Base-by-base conservation (phyloP, 2,888 invertebrate species). In the Apamea sordens region DNA sequence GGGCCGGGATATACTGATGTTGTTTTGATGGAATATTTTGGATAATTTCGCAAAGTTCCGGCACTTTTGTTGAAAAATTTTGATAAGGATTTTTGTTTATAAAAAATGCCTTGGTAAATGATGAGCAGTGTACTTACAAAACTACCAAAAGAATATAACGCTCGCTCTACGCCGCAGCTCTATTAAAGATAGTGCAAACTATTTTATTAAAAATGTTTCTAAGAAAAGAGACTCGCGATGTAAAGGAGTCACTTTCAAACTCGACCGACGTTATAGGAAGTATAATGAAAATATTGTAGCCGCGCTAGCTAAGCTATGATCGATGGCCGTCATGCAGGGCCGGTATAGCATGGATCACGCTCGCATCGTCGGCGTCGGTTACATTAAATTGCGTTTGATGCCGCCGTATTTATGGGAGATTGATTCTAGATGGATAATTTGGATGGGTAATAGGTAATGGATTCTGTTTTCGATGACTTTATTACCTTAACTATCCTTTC, bases 201-300 rank as follows among this genome's bases (percentile, higher is more conserved):
- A 84, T 84, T 84, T 85, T 85, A 84, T 82, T 84, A 82, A 84
- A 86, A 84, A 83, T 83, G 72, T 80, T 83, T 86, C 71, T 61
- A 71, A 86, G 76, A 83, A 63, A 69, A 75, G 68, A 71, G 50
- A 76, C 67, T 72, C n/a, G 56, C 69, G 44, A 64, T 79, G 65
- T 85, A 77, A 80, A 82, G 73, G 77, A 85, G 77, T 84, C 77
- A 82, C 85, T 87, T 86, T 79, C n/a, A 79, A 87, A 87, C 75
- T 79, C 76, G 50, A 68, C 76, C 73, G 59, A 71, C 73, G 80
- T 50, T 80, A 75, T 70, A 77, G 65, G 50, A 87, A 82, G 68
- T 77, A 77, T 84, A 82, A 87, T 87, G 82, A 82, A 82, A 86
- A 86, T 86, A 84, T 78, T 78, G 77, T 86, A 86, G 78, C 81